Evolutionary conservation across 2,888 invertebrate species (phyloP), one percentile per base, ranked within the genome.

Genomic region (Lycophotia porphyrea): DNA sequence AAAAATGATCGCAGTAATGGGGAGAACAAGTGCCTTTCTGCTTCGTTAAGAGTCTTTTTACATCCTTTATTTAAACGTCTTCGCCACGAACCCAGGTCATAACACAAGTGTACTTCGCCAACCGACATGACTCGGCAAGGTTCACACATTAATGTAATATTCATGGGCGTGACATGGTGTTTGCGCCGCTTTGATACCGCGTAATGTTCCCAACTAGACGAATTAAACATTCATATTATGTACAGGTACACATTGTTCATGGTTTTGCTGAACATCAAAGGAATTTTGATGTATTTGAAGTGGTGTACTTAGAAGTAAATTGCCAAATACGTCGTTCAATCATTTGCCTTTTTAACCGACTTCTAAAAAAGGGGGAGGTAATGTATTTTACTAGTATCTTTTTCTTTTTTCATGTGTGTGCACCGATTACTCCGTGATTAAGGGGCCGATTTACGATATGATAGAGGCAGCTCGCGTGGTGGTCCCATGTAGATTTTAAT

Each of bases 151-250:
- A 84, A 92, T 92, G 91, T 89, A 91, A 91, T 91, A 93, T 93
- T 91, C 92, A 92, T 91, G 80, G 85, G 72, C 72, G 78, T 78
- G 85, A 78, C 88, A 84, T 79, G 82, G 82, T 84, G 88, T 84
- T 82, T 82, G 85, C 73, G 76, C 74, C 85, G 61, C 92, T 92
- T 91, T 92, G 91, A 91, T 88, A 88, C 81, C 80, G 81, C 74
- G 84, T 90, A 88, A 89, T 88, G 90, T 89, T 86, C 75, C 74
- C 89, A 90, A 90, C 91, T 88, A 87, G 87, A 91, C 92, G 92
- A 91, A 93, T 93, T 92, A 92, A 89, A 91, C 91, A 93, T 90
- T 88, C 85, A 87, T 84, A 75, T 69, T 80, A 80, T 79, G 81
- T 76, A 80, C 78, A 69, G 18, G 47, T 67, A 74, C 55, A 65